phyloP scores from a whole-genome alignment of 1,140 invertebrate genomes.

The Ectropis grisescens region DNA sequence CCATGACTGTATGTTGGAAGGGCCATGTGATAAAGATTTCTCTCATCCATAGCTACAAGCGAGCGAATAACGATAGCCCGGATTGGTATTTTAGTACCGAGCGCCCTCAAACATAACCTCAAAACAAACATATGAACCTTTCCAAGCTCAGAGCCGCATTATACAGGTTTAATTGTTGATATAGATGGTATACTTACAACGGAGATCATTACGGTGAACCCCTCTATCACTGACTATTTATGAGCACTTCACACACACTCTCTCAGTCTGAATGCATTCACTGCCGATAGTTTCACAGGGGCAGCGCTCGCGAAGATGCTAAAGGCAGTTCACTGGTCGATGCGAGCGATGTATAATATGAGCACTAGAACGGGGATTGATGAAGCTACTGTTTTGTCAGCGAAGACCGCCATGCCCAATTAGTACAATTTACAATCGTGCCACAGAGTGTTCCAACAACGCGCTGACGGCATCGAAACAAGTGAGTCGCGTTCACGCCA shows the following conservation, averaged over 20 bases:
- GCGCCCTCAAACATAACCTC: slow-evolving; percentile 54
- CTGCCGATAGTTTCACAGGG: slow-evolving; percentile 32
- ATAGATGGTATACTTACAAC: slow-evolving; percentile 41
- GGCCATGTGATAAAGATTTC: slow-evolving; percentile 11
- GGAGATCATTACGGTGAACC: slow-evolving; percentile 47
- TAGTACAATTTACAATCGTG: slow-evolving; percentile 61
- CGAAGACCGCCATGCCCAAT: slow-evolving; percentile 58
- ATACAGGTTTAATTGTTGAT: slow-evolving; percentile 18
- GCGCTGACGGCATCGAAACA: slow-evolving; percentile 59
- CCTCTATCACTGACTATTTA: slow-evolving; percentile 58
- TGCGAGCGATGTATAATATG: slow-evolving; percentile 39
- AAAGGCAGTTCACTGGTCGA: slow-evolving; percentile 35
- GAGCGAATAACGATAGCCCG: background rate
- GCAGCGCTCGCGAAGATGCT: slow-evolving; percentile 28
- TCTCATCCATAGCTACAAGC: no score
- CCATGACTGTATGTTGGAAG: slow-evolving; percentile 11
- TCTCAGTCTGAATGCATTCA: slow-evolving; percentile 49
- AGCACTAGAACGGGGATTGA: slow-evolving; percentile 38
- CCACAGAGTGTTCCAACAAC: slow-evolving; percentile 48
- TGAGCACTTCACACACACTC: slow-evolving; percentile 57
- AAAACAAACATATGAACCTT: slow-evolving; percentile 29
- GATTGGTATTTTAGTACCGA: slow-evolving; percentile 15
- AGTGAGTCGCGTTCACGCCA: slow-evolving; percentile 57
- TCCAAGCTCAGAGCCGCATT: no score
- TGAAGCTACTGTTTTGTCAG: slow-evolving; percentile 46